Evolutionary conservation across 2,797 vertebrate genomes (phyloP), one percentile per base, ranked within the genome.

Genomic region (Channa striata): DNA sequence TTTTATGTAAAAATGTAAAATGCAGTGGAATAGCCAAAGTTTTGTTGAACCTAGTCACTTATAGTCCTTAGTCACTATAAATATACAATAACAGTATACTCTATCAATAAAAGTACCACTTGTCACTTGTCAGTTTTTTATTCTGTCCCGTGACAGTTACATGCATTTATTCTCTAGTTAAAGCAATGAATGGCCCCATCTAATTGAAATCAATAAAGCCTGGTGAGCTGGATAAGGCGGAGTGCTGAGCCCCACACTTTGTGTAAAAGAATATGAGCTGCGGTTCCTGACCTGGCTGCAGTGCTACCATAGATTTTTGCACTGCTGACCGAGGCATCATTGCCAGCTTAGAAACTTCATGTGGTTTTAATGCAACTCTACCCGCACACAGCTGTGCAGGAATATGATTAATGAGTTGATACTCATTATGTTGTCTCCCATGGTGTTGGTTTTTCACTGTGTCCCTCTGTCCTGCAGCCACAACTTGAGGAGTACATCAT

Each of bases 401-500:
- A 64, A 21, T 46, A 42, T 74, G 74, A 81, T 68, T 82, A 70
- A 73, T 80, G 74, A 79, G 49, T 34, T 47, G 46, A 50, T 57
- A 21, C 66, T 82, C 37, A 75, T 82, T 78, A 82, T 30, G 9
- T 77, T 74, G 60, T 69, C 33, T 72, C 30, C 40, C 20, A 33
- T 33, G 19, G 21, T 74, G 16, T 65, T 68, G 16, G 73, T 80
- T 66, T 67, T 40, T 44, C 40, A 51, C 57, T 39, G 19, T 79
- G 52, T 78, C 34, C 30, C 16, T 78, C 84, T 80, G 49, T 79
- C 52, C 81, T 87, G 69, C 93, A 99, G 98, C 92, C 98, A 99
- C 95, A 99, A 98, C 93, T 94, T 96, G 88, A 96, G 96, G 91
- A 90, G 93, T 58, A 96, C 97, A 7, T 95, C 96, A 1, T 99